Percentiles rank a stretch among this genome's conserved stretches.
Conservation (phyloP, 2,888 invertebrate species). For the Phalera bucephala region DNA sequence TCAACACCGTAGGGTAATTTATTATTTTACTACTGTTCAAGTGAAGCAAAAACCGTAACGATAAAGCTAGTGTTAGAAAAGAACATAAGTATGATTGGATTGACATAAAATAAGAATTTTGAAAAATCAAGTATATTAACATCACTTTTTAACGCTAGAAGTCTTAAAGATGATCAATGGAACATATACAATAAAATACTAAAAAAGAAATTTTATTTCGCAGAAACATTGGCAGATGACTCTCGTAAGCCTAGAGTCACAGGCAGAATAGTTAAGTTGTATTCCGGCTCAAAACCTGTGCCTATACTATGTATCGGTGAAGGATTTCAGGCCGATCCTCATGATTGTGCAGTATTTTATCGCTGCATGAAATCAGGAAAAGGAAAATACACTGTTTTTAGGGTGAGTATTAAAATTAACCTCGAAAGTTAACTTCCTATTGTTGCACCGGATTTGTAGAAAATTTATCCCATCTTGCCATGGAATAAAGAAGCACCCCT, state of each 20-base stretch:
- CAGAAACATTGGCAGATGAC: conserved; percentile 36
- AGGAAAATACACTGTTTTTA: conserved; percentile 81
- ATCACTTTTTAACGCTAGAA: too few species aligned
- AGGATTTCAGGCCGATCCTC: conserved; percentile 88
- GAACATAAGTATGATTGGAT: too few species aligned
- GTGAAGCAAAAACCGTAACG: too few species aligned
- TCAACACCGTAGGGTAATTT: too few species aligned
- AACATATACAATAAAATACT: too few species aligned
- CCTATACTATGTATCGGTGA: conserved; percentile 84
- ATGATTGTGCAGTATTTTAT: conserved; percentile 89
- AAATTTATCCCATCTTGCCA: too few species aligned
- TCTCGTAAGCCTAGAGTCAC: conserved; percentile 40
- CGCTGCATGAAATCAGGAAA: conserved; percentile 86
- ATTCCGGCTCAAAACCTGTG: conserved; percentile 58
- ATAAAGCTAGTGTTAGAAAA: background rate
- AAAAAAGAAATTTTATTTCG: conserved; percentile 12
- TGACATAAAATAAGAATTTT: background rate
- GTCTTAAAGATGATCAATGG: too few species aligned
- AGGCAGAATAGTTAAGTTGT: conserved; percentile 64
- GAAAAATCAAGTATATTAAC: background rate
- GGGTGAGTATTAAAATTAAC: conserved; percentile 47
- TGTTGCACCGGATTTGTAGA: too few species aligned
- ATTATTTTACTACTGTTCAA: too few species aligned
- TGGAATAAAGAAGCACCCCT: too few species aligned
- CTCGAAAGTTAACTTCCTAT: too few species aligned